Percentiles rank a stretch among this genome's conserved stretches.
Conservation (phyloP, 1,140 invertebrate genomes). For the Luehdorfia chinensis region DNA sequence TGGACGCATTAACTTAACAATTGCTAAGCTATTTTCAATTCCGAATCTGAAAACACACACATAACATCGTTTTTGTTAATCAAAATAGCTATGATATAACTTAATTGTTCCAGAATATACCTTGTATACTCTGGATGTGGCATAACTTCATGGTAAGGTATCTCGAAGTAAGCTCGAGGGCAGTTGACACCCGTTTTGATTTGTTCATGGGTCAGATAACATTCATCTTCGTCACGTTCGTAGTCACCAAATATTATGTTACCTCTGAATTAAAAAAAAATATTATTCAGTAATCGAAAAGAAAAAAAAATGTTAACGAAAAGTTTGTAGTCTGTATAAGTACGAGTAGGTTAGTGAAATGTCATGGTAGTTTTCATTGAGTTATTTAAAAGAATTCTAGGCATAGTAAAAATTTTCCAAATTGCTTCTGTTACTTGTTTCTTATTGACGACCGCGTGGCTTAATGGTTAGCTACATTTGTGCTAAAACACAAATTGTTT, state of each 20-base stretch:
- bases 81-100: no score
- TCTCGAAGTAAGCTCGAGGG: slow-evolving; percentile 53
- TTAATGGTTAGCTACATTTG: no score
- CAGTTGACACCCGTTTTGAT: slow-evolving; percentile 45
- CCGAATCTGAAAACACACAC: slow-evolving; percentile 46
- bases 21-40: slow-evolving; percentile 52
- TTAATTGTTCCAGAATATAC: slow-evolving; percentile 27
- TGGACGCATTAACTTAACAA: slow-evolving; percentile 52
- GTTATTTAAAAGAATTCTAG: no score
- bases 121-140: slow-evolving; percentile 64
- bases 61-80: neutral
- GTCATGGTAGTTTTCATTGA: no score
- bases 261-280: slow-evolving; percentile 42
- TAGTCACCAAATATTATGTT: slow-evolving; percentile 63
- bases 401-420: no score
- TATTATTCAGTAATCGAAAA: neutral
- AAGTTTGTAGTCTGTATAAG: no score
- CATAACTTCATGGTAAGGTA: slow-evolving; percentile 45
- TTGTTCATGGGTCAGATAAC: slow-evolving; percentile 40
- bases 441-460: no score
- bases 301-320: no score
- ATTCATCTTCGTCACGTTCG: slow-evolving; percentile 56
- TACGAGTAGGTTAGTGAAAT: no score
- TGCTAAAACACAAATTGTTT: no score
- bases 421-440: no score